Evolutionary conservation across 2,888 invertebrate genomes (phyloP), one percentile per base, ranked within the genome.

Genomic region (Argynnis bischoffii): DNA sequence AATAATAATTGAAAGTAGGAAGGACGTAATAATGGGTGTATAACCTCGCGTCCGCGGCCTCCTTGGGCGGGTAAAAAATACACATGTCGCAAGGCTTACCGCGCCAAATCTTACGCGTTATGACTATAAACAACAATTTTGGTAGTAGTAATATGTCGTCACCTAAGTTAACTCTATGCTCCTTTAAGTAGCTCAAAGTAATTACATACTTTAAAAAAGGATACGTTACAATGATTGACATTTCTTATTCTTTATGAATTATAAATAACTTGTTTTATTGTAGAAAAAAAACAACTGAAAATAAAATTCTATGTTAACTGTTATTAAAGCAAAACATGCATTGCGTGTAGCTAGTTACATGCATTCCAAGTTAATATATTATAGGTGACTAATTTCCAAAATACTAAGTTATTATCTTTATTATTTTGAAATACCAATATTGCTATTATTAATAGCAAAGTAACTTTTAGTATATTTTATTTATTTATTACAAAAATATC

Each of bases 1-100:
- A 92, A 92, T 92, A 92, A 92, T 92, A 92, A 92, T 92, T 92
- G 92, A 92, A 92, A 92, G 92, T 92, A 92, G 92, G 92, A 92
- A 92, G 92, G 92, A 92, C 92, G 90, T 90, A 92, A 92, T 92
- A 92, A 92, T 92, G 92, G 92, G 92, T 92, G 92, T 92, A 92
- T 92, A 92, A 92, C 91, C 92, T 92, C 91, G 91, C 81, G 91
- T 90, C 90, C 89, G 92, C 92, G 92, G 91, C 92, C 92, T 92
- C 91, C 91, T 92, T 92, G 92, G 92, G 92, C 92, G 92, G 92
- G 92, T 84, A 92, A 92, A 92, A 92, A 92, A 92, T 91, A 90
- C 91, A 91, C 91, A 90, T 90, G 90, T 87, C 84, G 80, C 83
- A 81, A 75, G 78, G 78, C 80, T 86, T 80, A 80, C 78, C 79